Conservation (phyloP, 2,113 vertebrate genomes). For the Poecile atricapillus region DNA sequence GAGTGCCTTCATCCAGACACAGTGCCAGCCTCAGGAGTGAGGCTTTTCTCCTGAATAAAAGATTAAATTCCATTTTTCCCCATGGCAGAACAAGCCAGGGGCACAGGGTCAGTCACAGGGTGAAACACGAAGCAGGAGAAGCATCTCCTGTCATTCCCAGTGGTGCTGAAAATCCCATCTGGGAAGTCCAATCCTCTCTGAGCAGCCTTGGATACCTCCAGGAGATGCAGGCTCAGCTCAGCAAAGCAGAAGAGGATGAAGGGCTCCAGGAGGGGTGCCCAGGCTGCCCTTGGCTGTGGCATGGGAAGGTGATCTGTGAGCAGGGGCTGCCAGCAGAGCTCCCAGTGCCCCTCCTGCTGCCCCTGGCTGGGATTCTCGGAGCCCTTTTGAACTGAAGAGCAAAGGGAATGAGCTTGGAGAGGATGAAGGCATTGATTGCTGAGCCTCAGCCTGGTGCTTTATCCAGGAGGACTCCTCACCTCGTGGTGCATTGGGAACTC, state of each 20-base stretch:
- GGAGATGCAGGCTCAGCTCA: background rate
- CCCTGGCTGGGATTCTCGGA: accelerated
- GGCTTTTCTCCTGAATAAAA: background rate
- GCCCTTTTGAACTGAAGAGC: background rate
- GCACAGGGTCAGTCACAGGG: background rate
- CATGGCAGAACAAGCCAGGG: background rate
- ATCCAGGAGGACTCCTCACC: background rate
- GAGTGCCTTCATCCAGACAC: background rate
- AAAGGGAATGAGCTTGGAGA: background rate
- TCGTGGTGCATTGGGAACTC: accelerated
- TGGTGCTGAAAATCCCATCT: background rate
- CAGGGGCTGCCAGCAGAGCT: background rate
- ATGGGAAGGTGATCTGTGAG: background rate
- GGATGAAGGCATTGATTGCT: background rate
- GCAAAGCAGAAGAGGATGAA: background rate
- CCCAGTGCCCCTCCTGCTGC: background rate
- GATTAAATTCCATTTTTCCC: background rate
- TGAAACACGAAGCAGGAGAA: background rate
- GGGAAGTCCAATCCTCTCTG: background rate
- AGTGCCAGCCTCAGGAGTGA: background rate
- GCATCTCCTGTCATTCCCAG: background rate
- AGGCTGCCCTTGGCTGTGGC: background rate
- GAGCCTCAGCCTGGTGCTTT: background rate
- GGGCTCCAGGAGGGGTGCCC: background rate
- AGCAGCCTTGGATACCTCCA: background rate